Evolutionary conservation across 2,797 vertebrate genomes (phyloP), one percentile per base, ranked within the genome.

Genomic region (Sebastes miniatus): DNA sequence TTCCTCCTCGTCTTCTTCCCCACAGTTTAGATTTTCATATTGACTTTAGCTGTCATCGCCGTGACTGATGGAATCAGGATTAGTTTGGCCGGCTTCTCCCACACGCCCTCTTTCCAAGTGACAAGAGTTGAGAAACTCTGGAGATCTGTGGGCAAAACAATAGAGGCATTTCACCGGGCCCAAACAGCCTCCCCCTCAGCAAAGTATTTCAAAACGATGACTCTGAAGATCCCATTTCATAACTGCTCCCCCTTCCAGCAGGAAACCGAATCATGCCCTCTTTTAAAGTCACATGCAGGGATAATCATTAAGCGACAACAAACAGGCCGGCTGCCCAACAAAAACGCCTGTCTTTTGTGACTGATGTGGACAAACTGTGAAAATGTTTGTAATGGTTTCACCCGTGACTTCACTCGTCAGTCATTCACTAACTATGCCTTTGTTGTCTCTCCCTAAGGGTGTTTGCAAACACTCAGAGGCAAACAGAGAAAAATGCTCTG

Each of bases 91-190:
- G 54, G 10, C 71, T 79, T 73, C 71, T 61, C 71, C 69, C 70
- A 59, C 75, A 80, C 80, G 24, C 85, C 86, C 50, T 83, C 73
- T 32, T 39, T 72, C 64, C 66, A 18, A 83, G 58, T 71, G 69
- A 56, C 83, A 69, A 29, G 64, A 52, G 76, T 88, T 90, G 81
- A 77, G 83, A 91, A 84, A 92, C 84, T 39, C 81, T 1, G 47
- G 56, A 71, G 84, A 85, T 90, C 78, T 86, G 86, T 90, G 88
- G 88, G 81, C 83, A 79, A 79, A 73, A 91, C 90, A 92, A 91
- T 90, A 22, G 87, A 80, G 71, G 86, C 87, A 88, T 90, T 92
- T 89, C 81, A 87, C 73, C 3, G 6, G 6, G 29, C 68, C 56
- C 73, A 81, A 84, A 77, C 75, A 76, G 69, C 83, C 86, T 84